A percentile compares a stretch with the other conserved stretches of the same genome.
These are phyloP conservation scores for Clarias fuscus DNA, from an alignment of 2,797 vertebrate genomes.

Conservation along the genomic window DNA sequence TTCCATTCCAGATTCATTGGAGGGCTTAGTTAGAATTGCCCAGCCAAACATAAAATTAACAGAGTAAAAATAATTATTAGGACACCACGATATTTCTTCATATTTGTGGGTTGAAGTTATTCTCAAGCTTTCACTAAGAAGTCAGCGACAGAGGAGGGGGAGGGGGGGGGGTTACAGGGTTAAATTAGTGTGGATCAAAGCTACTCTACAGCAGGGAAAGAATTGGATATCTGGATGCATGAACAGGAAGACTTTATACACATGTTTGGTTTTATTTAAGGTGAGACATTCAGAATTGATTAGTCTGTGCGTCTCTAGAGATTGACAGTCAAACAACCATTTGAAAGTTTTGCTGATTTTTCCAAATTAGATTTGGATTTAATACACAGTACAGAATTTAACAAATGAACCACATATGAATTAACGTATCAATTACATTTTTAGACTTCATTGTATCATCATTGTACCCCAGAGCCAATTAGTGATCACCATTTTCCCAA, in stretches of 20 bases:
- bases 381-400: background rate
- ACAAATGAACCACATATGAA: background rate
- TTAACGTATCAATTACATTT: background rate
- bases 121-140: background rate
- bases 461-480: background rate
- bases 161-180: background rate
- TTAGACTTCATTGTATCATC: background rate
- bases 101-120: slow-evolving; percentile 4
- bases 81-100: slow-evolving; percentile 28
- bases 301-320: background rate
- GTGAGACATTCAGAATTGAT: background rate
- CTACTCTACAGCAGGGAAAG: background rate
- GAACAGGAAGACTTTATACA: background rate
- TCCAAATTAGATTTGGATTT: slow-evolving; percentile 3
- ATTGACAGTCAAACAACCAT: background rate
- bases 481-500: background rate
- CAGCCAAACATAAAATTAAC: slow-evolving; percentile 62
- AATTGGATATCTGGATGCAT: slow-evolving; percentile 4
- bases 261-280: background rate
- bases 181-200: slow-evolving; percentile 17
- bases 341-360: background rate
- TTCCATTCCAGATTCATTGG: slow-evolving; percentile 46
- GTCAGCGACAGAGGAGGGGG: background rate
- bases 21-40: slow-evolving; percentile 57
- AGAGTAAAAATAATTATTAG: slow-evolving; percentile 26